Evolutionary conservation across 2,113 vertebrate species (phyloP), one percentile per base, ranked within the genome.

Genomic region (Pollimyrus isidori): DNA sequence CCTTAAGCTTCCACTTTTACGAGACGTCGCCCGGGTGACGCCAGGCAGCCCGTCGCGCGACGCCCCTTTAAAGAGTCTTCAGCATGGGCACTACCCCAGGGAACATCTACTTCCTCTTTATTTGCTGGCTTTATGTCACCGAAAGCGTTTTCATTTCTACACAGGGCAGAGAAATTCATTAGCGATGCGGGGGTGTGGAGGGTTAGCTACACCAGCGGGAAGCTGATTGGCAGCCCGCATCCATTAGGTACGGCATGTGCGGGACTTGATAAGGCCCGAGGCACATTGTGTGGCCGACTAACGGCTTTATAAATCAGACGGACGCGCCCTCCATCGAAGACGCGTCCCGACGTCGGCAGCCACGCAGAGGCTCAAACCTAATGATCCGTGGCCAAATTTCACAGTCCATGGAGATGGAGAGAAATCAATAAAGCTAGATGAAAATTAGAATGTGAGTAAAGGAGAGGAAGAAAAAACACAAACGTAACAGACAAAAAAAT

Each of bases 161-260:
- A 89, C 62, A 82, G 93, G 87, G 85, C 89, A 90, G 93, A 94
- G 93, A 90, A 94, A 94, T 93, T 94, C 48, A 94, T 94, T 95
- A 90, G 56, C 0, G 69, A 90, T 82, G 90, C 89, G 83, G 90
- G 93, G 35, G 49, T 91, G 90, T 91, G 91, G 92, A 48, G 52
- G 91, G 91, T 91, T 90, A 90, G 76, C 62, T 88, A 35, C 10
- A 52, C 19, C 13, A 7, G 45, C 87, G n/a, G 62, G 89, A 88
- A 45, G 35, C 91, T 94, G 94, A 95, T 93, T 94, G 93, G 94
- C 94, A 92, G 92, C 89, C 93, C 88, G 92, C 90, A 92, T 91
- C 93, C 92, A 94, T 94, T 94, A 93, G 90, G 83, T 52, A 73
- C 15, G 91, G 90, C 90, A 92, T 91, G 91, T 73, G 91, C 91